Conservation (phyloP, 2,113 vertebrate species). For the Trematomus loennbergii region DNA sequence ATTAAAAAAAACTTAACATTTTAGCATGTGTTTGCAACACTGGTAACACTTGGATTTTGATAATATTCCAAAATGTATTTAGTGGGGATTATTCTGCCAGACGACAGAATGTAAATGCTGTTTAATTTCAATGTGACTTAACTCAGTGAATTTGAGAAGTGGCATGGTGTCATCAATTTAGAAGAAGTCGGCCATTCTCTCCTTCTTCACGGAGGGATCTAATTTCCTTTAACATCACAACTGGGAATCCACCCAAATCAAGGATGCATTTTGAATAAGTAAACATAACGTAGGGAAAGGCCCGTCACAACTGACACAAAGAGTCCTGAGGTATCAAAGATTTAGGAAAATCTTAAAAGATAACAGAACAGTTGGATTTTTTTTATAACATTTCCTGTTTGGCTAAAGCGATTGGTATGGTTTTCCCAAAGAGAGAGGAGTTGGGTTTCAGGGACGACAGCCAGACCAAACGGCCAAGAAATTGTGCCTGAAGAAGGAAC, state of each 20-base stretch:
- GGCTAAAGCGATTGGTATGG: neutral
- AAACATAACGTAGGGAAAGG: neutral
- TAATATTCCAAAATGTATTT: neutral
- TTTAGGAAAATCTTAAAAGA: neutral
- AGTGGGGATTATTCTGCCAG: neutral
- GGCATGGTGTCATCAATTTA: slow-evolving; percentile 1
- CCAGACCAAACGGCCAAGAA: slow-evolving; percentile 32
- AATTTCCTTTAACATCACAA: slow-evolving; percentile 12
- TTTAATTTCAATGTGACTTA: neutral
- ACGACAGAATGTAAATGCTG: slow-evolving; percentile 1
- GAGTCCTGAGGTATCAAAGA: too few relatives aligned
- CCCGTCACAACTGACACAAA: neutral
- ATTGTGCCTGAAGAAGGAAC: neutral
- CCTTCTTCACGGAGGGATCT: neutral
- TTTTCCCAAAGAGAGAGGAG: slow-evolving; percentile 9
- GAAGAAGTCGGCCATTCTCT: neutral
- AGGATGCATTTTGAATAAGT: neutral
- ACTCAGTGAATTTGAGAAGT: slow-evolving; percentile 16
- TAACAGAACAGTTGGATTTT: neutral
- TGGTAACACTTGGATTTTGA: neutral
- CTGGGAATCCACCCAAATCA: slow-evolving; percentile 4
- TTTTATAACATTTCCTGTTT: slow-evolving; percentile 17
- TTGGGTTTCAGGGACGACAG: slow-evolving; percentile 39
- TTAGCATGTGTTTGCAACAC: neutral
- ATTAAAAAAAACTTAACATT: neutral